Evolutionary conservation across 2,797 vertebrate genomes (phyloP).

Genomic region (Xerus rutilus): DNA sequence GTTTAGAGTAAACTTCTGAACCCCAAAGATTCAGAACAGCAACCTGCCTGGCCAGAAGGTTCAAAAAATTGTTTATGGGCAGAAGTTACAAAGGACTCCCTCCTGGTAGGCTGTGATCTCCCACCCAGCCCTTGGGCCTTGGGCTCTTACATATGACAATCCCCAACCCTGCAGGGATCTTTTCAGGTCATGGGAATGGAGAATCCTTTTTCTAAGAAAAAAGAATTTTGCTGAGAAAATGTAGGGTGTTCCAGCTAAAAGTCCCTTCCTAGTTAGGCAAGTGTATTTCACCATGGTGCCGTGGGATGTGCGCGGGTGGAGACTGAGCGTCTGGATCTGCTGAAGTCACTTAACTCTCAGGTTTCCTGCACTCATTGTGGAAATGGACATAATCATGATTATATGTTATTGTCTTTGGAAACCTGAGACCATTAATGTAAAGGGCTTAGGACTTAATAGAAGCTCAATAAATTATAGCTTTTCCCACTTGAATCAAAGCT

Average conservation of each 20-base stretch:
- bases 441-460: not conserved
- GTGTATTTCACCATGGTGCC: not conserved
- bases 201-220: not conserved
- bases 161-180: not conserved
- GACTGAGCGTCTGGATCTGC: not conserved
- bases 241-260: not conserved
- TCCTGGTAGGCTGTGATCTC: rapidly evolving
- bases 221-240: not conserved
- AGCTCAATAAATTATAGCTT: not conserved
- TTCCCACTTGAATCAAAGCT: not conserved
- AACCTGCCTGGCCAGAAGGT: not conserved
- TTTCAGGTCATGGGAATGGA: not conserved
- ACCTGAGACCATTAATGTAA: not conserved
- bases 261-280: no score
- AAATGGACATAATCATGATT: not conserved
- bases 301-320: not conserved
- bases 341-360: not conserved
- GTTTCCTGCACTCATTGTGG: not conserved
- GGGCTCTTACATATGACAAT: not conserved
- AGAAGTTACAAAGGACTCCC: no score
- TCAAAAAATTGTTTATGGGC: not conserved
- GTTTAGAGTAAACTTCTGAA: not conserved
- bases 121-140: no score
- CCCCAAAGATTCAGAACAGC: not conserved
- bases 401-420: not conserved